phyloP scores from a whole-genome alignment of 2,113 vertebrate genomes.

The Myrmecobius fasciatus region DNA sequence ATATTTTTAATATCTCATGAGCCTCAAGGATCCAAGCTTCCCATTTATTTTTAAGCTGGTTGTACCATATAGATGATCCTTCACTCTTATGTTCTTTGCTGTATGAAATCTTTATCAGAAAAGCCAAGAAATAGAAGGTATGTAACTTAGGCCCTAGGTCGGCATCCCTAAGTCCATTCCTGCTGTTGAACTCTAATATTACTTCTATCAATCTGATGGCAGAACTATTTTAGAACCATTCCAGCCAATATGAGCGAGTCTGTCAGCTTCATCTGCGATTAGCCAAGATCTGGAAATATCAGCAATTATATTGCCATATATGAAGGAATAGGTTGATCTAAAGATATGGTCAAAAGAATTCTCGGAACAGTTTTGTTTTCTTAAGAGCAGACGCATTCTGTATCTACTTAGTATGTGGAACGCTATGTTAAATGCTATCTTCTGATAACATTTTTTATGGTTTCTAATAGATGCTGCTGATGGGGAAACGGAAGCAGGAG shows the following conservation, averaged over 20 bases:
- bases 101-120: background rate
- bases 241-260: background rate
- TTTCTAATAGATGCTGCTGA: conserved; percentile 80
- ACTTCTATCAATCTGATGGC: background rate
- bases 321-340: background rate
- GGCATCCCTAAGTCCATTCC: background rate
- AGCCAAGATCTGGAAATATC: background rate
- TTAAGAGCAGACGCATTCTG: background rate
- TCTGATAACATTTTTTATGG: background rate
- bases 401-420: background rate
- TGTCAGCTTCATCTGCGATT: background rate
- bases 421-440: background rate
- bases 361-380: background rate
- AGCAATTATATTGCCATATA: background rate
- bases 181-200: background rate
- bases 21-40: background rate
- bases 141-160: background rate
- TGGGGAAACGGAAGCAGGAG: conserved; percentile 79
- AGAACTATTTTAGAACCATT: background rate
- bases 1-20: background rate
- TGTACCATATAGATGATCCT: background rate
- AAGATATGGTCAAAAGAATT: conserved; percentile 1
- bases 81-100: background rate
- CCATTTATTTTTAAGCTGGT: background rate
- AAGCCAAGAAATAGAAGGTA: background rate